Base-by-base conservation (phyloP, 2,113 vertebrate genomes). In the Trogon surrucura region DNA sequence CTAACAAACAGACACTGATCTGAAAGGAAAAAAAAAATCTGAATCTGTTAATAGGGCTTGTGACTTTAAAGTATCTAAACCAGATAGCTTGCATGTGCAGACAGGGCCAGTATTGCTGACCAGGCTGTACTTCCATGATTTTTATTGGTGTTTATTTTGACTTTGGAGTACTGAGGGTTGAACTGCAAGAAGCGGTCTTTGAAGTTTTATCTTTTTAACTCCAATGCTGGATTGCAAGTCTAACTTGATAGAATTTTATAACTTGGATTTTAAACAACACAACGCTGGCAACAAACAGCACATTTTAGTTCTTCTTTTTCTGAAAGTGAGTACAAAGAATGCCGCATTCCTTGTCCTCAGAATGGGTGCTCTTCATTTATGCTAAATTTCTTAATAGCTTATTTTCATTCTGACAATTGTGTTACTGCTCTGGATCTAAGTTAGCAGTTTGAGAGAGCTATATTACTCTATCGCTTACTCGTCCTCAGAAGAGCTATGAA, bases 71-170 rank as follows among this genome's bases (percentile, higher is more conserved):
- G 26, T 75, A 38, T 65, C 34, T 80, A 74, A 90, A 93, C 2
- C 36, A 66, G 78, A 61, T 45, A 81, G 36, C 34, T 79, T 71
- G 44, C 81, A 26, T 11, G 23, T 61, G 64, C 64, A 91, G 64
- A 77, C 51, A 84, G 69, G 80, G 83, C 47, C 51, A 29, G 48
- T 71, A 22, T 54, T 91, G 73, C 58, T 93, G 89, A 89, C 88
- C 93, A 93, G 81, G 58, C 53, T 22, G 10, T 66, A 75, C 79
- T 71, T 64, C 23, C 48, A 45, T 89, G 32, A 74, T 81, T 81
- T 91, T 84, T 86, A 72, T 92, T 69, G 67, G 27, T 48, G 56
- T 86, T 92, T 93, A 44, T 92, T 96, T 90, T 88, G 50, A 23
- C 47, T 83, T 91, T 47, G 13, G 70, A 65, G 34, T 88, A 50